phyloP scores from a whole-genome alignment of 2,888 invertebrate genomes.

The Chalcosyrphus nemorum region DNA sequence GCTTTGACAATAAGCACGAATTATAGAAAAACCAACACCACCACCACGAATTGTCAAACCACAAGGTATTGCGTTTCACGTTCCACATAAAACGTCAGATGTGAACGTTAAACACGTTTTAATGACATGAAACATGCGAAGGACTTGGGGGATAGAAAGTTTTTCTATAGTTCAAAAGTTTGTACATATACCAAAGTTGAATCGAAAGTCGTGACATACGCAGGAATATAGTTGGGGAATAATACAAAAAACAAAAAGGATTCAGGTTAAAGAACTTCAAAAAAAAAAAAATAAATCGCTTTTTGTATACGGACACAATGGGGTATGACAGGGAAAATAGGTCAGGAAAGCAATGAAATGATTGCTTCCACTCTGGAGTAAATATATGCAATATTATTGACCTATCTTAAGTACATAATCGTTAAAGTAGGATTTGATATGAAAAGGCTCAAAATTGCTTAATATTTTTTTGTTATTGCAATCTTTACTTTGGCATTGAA shows the following conservation, averaged over 20 bases:
- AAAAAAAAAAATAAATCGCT: no score
- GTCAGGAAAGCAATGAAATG: no score
- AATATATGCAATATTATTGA: no score
- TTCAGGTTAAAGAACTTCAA: no score
- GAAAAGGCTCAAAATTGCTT: no score
- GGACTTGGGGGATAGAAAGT: not conserved
- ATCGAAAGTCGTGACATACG: not conserved
- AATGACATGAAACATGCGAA: conserved; percentile 21
- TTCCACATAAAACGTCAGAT: not conserved
- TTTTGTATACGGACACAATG: no score
- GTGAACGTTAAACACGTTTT: conserved; percentile 37
- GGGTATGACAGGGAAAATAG: no score
- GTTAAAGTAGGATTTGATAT: no score
- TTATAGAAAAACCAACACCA: not conserved
- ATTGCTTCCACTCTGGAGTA: no score
- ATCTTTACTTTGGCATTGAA: no score
- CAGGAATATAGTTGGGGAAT: not conserved
- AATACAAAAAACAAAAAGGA: not conserved
- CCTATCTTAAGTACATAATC: no score
- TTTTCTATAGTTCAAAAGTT: not conserved
- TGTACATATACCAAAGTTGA: conserved; percentile 5
- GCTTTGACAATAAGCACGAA: not conserved
- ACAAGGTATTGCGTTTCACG: not conserved
- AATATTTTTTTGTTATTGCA: no score
- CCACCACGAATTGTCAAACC: not conserved